Evolutionary conservation across 2,888 invertebrate species (phyloP), one percentile per base, ranked within the genome.

Genomic region (Baronia brevicornis): DNA sequence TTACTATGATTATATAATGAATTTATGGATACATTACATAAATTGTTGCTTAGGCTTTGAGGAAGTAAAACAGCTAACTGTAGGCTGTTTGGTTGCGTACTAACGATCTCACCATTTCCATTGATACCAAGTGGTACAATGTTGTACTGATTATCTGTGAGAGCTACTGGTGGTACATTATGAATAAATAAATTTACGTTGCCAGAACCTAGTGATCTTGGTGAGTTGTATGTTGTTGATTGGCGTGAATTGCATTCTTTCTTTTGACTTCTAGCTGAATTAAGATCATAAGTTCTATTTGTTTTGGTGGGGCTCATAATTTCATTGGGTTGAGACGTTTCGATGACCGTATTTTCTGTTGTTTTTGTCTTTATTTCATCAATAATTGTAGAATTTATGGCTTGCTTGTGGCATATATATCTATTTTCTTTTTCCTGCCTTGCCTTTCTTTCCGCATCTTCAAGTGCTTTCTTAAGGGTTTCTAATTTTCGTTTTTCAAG

Each of bases 381-480:
- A 23, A 44, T 43, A 6, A 54, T 30, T 39, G 46, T 60, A 5
- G 47, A 38, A 38, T 46, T 53, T 3, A 47, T 26, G 28, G 53
- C 61, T 55, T 69, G 69, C 44, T 69, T 79, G 12, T 72, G 63
- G 36, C 51, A 59, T 18, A 47, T 67, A 46, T 75, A 80, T 30
- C 71, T 75, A 52, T 85, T 87, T 44, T 87, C 87, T 53, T 89
- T 90, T 34, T 91, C 91, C 45, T 88, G 75, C 48, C 87, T 89
- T 0, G 93, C 93, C 19, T 90, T 88, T 47, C 88, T 88, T 50
- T 92, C 91, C 0, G 94, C 94, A 33, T 89, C 89, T 54, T 92
- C 91, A 22, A 96, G 85, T 1, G 94, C 93, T 58, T 90, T 89
- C 51, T 91, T 87, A 66, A 96, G 87, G 2, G 90, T 88, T 59